Evolutionary conservation across 2,113 vertebrate genomes (phyloP), one percentile per base, ranked within the genome.

Genomic region (Lagopus leucura): DNA sequence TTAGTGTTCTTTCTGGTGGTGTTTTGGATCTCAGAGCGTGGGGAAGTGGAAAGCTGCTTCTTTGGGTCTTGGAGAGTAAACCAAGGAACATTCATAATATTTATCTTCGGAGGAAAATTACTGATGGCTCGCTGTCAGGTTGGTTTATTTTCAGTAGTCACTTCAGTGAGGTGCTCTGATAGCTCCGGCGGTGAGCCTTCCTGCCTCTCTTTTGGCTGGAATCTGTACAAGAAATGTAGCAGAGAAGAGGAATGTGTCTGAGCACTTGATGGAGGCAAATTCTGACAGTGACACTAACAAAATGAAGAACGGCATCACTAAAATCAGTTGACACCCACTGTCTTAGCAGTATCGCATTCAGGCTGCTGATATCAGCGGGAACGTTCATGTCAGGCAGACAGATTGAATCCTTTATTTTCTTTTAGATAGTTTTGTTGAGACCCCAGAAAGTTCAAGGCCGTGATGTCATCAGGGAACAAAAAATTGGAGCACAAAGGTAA

Each of bases 31-130:
- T 13, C 1, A 0, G 52, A 91, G 75, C 64, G 71, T 66, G 74
- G 45, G 36, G 58, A 25, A 28, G 32, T 43, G 72, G 32, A 58
- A 47, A 1, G 2, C 78, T 92, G 61, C 25, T 95, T 43, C 78
- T 93, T 93, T 89, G 47, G 66, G 43, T 54, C 65, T 93, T 88
- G 61, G 34, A 40, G 42, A 77, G 58, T 83, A 76, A 96, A 94
- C 43, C 30, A 43, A 71, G 27, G n/a, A 83, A 25, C 50, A 16
- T 65, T 82, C 85, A 54, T 71, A 65, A 47, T 64, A 58, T 22
- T 89, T 64, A 70, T 73, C 60, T 77, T 52, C n/a, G 70, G 22
- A 82, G 25, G 36, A 75, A 79, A 82, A 54, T 66, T 69, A 54
- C 36, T 64, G 60, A 61, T 55, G 57, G 42, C 47, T 74, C 28